Conservation (phyloP, 1,140 invertebrate genomes). For the Drosophila dunni region DNA sequence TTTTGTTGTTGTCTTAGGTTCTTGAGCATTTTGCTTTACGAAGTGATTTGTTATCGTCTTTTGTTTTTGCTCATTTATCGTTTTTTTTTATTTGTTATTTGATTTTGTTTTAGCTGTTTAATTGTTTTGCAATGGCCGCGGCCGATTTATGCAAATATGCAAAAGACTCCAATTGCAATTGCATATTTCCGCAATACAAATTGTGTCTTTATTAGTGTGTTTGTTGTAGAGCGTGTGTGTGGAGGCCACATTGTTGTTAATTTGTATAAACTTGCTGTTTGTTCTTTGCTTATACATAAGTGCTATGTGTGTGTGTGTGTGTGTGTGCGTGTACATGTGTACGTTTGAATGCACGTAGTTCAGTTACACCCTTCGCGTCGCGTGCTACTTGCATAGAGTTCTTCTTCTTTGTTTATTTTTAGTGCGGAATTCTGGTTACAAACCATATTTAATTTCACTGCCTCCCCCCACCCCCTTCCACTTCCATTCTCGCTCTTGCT, state of each 20-base stretch:
- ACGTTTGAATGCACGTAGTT: background rate
- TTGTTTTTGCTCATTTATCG: conserved; percentile 34
- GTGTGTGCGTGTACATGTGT: background rate
- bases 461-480: conserved; percentile 21
- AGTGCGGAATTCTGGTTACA: conserved; percentile 75
- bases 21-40: conserved; percentile 48
- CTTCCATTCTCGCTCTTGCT: conserved; percentile 6
- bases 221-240: background rate
- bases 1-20: conserved; percentile 66
- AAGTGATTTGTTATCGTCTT: conserved; percentile 60
- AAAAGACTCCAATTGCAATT: conserved; percentile 57
- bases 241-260: conserved; percentile 16
- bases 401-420: conserved; percentile 73
- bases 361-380: conserved; percentile 20
- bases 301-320: background rate
- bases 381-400: conserved; percentile 16
- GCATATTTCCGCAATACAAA: conserved; percentile 57
- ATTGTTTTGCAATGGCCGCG: conserved; percentile 52
- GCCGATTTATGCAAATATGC: conserved; percentile 67
- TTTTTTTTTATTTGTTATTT: conserved; percentile 16
- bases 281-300: background rate
- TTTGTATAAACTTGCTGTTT: conserved; percentile 20
- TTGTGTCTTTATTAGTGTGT: background rate
- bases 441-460: conserved; percentile 71
- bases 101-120: conserved; percentile 1